Evolutionary conservation across 2,888 invertebrate genomes (phyloP).

Genomic region (Pyrochroa serraticornis): DNA sequence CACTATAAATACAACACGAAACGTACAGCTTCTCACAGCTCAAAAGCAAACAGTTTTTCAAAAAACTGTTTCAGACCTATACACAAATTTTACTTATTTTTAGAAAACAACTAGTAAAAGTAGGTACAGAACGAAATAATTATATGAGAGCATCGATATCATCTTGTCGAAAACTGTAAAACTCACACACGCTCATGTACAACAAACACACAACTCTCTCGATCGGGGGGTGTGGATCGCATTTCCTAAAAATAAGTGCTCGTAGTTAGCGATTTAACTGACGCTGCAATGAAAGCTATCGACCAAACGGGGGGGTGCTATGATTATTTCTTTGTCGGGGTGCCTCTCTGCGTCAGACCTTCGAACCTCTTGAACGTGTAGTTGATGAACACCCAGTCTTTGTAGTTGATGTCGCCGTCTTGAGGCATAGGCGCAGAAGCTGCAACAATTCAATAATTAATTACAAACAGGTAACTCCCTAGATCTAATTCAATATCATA

Average conservation of each 20-base stretch:
- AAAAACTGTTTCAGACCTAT: constrained; percentile 50
- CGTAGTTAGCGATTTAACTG: constrained; percentile 23
- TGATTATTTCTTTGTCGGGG: constrained; percentile 76
- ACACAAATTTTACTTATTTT: constrained; percentile 48
- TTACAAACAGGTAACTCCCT: not conserved
- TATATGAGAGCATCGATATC: not conserved
- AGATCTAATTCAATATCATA: not conserved
- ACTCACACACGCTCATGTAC: not conserved
- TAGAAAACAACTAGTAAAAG: constrained; percentile 42
- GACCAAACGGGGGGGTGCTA: constrained; percentile 12
- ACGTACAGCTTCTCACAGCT: constrained; percentile 50
- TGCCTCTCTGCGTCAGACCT: constrained; percentile 90
- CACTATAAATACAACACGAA: constrained; percentile 40
- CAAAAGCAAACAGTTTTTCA: constrained; percentile 50
- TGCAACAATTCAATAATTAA: constrained; percentile 55
- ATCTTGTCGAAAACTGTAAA: not conserved
- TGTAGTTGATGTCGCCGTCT: constrained; percentile 90
- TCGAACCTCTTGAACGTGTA: constrained; percentile 99
- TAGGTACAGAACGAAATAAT: constrained; percentile 7
- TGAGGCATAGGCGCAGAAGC: constrained; percentile 87
- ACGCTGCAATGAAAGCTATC: constrained; percentile 23
- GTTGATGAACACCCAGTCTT: constrained; percentile 99
- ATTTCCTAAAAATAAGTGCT: constrained; percentile 52
- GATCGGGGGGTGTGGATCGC: constrained; percentile 13
- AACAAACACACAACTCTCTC: not conserved